phyloP scores from a whole-genome alignment of 2,797 vertebrate genomes.

The Dromococcyx pavoninus region DNA sequence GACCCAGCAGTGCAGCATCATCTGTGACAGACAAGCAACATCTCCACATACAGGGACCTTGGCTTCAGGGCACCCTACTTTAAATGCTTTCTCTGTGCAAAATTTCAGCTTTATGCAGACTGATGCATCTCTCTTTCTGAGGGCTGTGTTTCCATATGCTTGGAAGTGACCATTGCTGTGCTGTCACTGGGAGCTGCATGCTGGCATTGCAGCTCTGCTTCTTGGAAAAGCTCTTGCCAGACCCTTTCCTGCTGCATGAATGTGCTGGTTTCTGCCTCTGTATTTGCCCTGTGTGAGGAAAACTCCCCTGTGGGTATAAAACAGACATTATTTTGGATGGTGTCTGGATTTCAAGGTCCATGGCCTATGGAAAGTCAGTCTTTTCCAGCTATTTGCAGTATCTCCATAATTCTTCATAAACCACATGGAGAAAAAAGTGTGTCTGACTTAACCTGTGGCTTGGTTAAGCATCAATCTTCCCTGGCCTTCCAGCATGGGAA shows the following conservation, averaged over 20 bases:
- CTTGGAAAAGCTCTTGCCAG: background rate
- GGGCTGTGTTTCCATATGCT: rapidly evolving
- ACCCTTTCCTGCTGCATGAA: background rate
- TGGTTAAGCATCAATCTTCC: background rate
- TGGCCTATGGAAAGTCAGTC: background rate
- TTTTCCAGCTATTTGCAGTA: background rate
- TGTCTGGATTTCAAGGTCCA: background rate
- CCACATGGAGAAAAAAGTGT: background rate
- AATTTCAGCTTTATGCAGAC: background rate
- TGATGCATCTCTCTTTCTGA: rapidly evolving
- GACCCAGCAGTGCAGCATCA: rapidly evolving
- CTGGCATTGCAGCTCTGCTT: background rate
- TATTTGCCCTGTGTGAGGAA: background rate
- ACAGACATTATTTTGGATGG: rapidly evolving
- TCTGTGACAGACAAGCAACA: rapidly evolving
- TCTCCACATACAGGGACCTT: background rate
- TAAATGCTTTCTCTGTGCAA: rapidly evolving
- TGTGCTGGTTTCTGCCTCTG: background rate
- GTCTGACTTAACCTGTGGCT: background rate
- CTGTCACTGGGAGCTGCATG: rapidly evolving
- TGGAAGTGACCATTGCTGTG: background rate
- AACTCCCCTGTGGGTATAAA: background rate
- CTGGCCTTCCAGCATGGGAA: background rate
- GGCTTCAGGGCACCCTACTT: rapidly evolving
- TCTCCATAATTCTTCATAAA: background rate